Conservation (phyloP, 2,888 invertebrate species). For the Athetis lepigone region DNA sequence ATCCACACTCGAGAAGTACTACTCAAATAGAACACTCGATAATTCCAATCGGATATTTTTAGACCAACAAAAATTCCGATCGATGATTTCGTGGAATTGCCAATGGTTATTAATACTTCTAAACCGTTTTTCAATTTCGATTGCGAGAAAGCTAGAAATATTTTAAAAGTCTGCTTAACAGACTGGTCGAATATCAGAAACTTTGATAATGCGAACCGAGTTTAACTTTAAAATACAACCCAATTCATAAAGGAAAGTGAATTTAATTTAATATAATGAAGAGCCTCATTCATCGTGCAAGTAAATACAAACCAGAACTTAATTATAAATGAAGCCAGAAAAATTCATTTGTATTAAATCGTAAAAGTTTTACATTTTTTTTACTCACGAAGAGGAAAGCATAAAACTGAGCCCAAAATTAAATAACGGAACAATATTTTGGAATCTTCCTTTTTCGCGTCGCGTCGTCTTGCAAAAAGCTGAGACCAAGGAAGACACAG, state of each 20-base stretch:
- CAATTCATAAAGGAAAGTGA: background rate
- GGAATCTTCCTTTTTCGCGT: slow-evolving; percentile 27
- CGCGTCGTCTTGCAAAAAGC: slow-evolving; percentile 7
- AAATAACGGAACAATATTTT: slow-evolving; percentile 50
- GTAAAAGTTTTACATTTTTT: slow-evolving; percentile 48
- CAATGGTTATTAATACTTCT: background rate
- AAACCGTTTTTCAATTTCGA: background rate
- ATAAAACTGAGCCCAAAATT: slow-evolving; percentile 47
- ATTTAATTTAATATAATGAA: slow-evolving; percentile 6
- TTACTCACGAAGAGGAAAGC: slow-evolving; percentile 17
- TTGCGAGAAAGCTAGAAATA: slow-evolving; percentile 1
- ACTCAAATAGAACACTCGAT: background rate
- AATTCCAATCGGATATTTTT: slow-evolving; percentile 9
- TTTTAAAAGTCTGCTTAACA: background rate
- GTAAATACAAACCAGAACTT: slow-evolving; percentile 31
- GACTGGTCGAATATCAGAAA: background rate
- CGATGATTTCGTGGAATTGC: background rate
- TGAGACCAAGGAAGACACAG: background rate
- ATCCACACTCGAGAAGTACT: background rate
- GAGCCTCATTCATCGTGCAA: background rate
- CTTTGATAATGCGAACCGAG: background rate
- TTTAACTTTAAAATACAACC: background rate
- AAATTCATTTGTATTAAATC: slow-evolving; percentile 48
- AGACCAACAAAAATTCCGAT: background rate
- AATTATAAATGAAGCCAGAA: slow-evolving; percentile 42